Percentiles rank a stretch among this genome's conserved stretches.
These are phyloP conservation scores for Melanaphis sacchari DNA, from an alignment of 1,140 invertebrate species.

Conservation along the genomic window DNA sequence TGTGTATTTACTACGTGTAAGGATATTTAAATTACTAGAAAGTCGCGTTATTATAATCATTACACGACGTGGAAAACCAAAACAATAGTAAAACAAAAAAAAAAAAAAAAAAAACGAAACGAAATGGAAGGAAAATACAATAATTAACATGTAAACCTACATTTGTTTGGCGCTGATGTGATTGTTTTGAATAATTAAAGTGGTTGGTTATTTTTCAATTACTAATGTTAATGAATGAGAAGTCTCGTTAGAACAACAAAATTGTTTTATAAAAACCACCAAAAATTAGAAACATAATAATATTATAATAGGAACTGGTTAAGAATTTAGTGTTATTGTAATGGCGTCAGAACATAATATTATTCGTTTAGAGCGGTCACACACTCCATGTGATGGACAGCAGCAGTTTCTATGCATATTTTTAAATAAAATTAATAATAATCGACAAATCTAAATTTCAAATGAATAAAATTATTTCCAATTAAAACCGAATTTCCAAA, in stretches of 20 bases:
- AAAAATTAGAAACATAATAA: neutral
- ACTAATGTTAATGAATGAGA: neutral
- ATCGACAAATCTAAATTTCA: conserved; percentile 30
- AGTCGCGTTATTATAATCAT: neutral
- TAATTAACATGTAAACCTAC: conserved; percentile 23
- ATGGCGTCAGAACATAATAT: neutral
- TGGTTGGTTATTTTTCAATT: neutral
- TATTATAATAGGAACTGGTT: neutral
- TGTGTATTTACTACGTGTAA: neutral
- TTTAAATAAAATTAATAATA: conserved; percentile 31
- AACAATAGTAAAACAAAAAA: neutral
- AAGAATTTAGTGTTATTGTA: neutral
- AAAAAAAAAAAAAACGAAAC: neutral
- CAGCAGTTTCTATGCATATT: neutral
- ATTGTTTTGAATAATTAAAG: neutral
- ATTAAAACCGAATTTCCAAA: conserved; percentile 3
- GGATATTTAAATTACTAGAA: conserved; percentile 8
- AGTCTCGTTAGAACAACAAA: neutral
- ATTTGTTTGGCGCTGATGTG: neutral
- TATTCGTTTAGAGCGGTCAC: neutral
- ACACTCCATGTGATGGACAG: neutral
- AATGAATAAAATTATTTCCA: conserved; percentile 22
- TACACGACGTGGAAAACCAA: neutral
- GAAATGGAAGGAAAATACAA: neutral
- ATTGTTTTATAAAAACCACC: neutral